These are phyloP conservation scores for Zapus hudsonius DNA, from an alignment of 2,113 vertebrate species.

Conservation along the genomic window DNA sequence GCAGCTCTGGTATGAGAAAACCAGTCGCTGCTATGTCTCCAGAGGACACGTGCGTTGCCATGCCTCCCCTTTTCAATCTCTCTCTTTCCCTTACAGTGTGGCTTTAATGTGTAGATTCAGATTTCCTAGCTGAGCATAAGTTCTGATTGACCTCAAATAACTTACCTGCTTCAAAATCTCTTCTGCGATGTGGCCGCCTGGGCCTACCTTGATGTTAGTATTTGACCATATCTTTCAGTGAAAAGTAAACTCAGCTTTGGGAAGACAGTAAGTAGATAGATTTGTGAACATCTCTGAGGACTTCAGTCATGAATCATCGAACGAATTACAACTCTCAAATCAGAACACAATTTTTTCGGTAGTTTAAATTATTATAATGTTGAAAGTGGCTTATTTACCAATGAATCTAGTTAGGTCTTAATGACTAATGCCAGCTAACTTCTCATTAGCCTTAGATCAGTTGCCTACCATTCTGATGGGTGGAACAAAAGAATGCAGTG, in stretches of 20 bases:
- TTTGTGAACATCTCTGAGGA: background rate
- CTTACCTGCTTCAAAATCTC: background rate
- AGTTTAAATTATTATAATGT: background rate
- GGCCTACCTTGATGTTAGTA: background rate
- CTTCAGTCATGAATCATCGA: constrained; percentile 2
- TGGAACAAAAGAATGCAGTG: background rate
- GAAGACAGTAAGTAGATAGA: fast-evolving
- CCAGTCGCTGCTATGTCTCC: fast-evolving
- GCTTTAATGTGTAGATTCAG: background rate
- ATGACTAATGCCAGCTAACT: background rate
- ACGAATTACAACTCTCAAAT: background rate
- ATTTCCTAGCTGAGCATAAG: background rate
- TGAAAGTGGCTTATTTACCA: background rate
- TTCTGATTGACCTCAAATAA: constrained; percentile 38
- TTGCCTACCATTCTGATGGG: background rate
- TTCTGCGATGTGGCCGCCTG: constrained; percentile 5
- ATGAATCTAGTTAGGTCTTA: constrained; percentile 9
- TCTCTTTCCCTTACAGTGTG: background rate
- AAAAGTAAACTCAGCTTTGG: background rate
- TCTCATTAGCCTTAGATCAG: background rate
- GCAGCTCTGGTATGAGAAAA: background rate
- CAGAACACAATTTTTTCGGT: background rate
- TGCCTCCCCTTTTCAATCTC: background rate
- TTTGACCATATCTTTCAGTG: constrained; percentile 21
- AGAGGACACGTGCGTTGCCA: background rate